Evolutionary conservation across 2,113 vertebrate genomes (phyloP).

Genomic region (Coracopsis vasa): DNA sequence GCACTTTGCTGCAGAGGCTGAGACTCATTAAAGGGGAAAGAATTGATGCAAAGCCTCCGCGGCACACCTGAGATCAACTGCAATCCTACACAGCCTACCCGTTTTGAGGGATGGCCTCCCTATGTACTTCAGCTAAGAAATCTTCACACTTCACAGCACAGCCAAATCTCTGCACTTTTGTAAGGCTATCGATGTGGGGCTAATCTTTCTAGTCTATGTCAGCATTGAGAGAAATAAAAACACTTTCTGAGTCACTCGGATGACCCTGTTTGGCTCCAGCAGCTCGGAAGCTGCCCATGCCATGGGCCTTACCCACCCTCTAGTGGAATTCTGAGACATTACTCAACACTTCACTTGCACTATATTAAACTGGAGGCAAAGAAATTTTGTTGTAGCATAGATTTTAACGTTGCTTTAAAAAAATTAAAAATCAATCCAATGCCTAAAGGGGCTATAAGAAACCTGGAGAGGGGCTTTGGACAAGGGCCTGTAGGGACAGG

Average conservation of each 20-base stretch:
- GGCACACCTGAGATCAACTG: fast-evolving
- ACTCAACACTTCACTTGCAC: not conserved
- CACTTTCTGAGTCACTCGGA: not conserved
- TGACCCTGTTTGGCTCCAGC: fast-evolving
- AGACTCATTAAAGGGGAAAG: not conserved
- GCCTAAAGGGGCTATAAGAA: not conserved
- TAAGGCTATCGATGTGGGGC: fast-evolving
- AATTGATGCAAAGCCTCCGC: fast-evolving
- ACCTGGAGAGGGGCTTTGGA: not conserved
- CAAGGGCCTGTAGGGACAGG: not conserved
- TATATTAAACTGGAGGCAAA: not conserved
- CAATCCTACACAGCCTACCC: not conserved
- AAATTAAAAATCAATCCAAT: not conserved
- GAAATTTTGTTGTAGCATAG: not conserved
- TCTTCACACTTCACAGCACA: not conserved
- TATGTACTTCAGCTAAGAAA: not conserved
- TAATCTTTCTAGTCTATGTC: not conserved
- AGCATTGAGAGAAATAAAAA: not conserved
- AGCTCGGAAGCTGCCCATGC: not conserved
- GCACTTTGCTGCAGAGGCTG: not conserved
- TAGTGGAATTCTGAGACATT: not conserved
- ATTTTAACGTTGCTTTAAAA: not conserved
- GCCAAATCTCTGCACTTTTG: not conserved
- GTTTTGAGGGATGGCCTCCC: not conserved
- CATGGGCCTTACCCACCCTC: not conserved